Base-by-base conservation (phyloP, 2,888 invertebrate species). In the Actias luna region DNA sequence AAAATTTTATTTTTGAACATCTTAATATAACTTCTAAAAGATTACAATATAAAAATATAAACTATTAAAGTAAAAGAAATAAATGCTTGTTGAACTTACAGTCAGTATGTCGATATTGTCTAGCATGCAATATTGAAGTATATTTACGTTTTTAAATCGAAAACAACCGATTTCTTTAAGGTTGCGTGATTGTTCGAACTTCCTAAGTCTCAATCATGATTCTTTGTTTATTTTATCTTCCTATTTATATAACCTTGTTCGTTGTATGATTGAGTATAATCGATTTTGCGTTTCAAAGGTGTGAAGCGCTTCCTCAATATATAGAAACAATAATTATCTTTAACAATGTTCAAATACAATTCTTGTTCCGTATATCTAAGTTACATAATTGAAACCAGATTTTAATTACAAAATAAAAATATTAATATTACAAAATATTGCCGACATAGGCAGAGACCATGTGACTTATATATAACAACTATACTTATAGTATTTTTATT, bases 161-260 rank as follows among this genome's bases (percentile, higher is more conserved):
- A 63, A 58, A 25, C 55, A 39, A 55, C 63, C 61, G 60, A 60
- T 46, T 63, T 61, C 25, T 58, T 50, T 59, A 59, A 29, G 35
- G 58, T 66, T 55, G 67, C 67, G 65, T 69, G 67, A 64, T 66
- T 39, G 16, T 8, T 52, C 50, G 5, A n/a, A 69, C 64, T 69
- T 65, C 66, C 67, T 69, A 62, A 61, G 60, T 59, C 22, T 61
- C 42, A 27, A 60, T 62, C 60, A 61, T 62, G 63, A 58, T 62
- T 69, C 63, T 65, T 61, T 58, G 16, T 66, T 55, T 55, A 55
- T 55, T 63, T 66, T 66, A 25, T 50, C 59, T 63, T 63, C 59
- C 59, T 62, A 55, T 59, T 61, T 35, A 55, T 52, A 52, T 59
- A 62, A 62, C 64, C 61, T 64, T 64, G 61, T 62, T 16, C 42